Evolutionary conservation across 2,113 vertebrate species (phyloP), one percentile per base, ranked within the genome.

Genomic region (Cryptotis parvus): DNA sequence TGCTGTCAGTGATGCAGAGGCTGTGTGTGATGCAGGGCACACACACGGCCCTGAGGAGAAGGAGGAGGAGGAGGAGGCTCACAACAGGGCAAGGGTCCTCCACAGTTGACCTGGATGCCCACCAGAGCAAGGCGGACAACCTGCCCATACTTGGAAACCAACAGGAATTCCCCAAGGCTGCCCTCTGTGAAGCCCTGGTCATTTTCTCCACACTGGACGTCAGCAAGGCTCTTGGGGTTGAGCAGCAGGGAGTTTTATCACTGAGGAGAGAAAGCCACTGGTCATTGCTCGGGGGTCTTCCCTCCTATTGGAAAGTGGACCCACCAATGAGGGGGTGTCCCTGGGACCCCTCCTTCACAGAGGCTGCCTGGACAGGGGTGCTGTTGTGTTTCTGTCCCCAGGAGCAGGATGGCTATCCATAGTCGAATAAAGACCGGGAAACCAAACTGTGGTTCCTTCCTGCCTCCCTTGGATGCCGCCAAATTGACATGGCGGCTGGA

Each of bases 141-240:
- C 78, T 26, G 11, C 33, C 55, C 5, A 3, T 16, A 43, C 27
- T 33, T 16, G 7, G 52, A 66, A 39, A 33, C 6, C 12, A 22
- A 27, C 0, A 2, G 4, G 72, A 86, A 68, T 6, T 10, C 22
- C 55, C 55, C 18, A 4, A 18, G 18, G 55, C 22, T 20, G 20
- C 20, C 55, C 55, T 58, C 55, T 8, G 22, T 58, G 55, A 58
- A 58, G 55, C 55, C 22, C 68, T 80, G 72, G 26, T 65, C 77
- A 49, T 33, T 68, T 76, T 87, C 86, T 77, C 92, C 78, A 81
- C 52, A 4, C 15, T 66, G 78, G 24, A 72, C 24, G 29, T 83
- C n/a, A 87, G n/a, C 41, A 58, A 41, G 41, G 35, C 29, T 52
- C 52, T n/a, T 85, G 39, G 29, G 70, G 80, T 68, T 4, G 43